Conservation (phyloP, 2,113 vertebrate species). For the Strigops habroptila region DNA sequence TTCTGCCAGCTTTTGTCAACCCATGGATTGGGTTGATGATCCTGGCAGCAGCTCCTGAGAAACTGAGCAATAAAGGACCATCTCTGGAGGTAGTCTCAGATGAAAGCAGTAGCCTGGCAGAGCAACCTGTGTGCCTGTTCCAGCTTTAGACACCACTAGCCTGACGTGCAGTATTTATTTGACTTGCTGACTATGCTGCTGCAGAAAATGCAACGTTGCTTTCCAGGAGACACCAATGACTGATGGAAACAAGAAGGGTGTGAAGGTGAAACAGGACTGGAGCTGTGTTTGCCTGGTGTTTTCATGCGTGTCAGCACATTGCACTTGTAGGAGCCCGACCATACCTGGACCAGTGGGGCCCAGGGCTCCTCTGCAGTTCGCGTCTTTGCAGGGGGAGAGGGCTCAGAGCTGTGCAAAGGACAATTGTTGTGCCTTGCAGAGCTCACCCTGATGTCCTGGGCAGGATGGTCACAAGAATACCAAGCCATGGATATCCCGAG, state of each 20-base stretch:
- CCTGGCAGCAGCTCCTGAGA: not conserved
- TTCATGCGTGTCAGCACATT: accelerated
- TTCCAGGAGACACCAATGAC: not conserved
- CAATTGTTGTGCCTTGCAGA: not conserved
- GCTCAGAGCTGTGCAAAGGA: not conserved
- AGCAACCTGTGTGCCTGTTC: not conserved
- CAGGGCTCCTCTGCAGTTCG: not conserved
- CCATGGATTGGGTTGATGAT: not conserved
- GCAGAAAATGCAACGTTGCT: not conserved
- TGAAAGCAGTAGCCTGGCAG: not conserved
- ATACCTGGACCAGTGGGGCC: not conserved
- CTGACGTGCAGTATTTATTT: not conserved
- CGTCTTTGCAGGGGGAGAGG: not conserved
- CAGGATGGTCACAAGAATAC: not conserved
- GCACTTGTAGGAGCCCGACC: not conserved
- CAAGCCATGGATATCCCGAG: not conserved
- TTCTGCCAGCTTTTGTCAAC: not conserved
- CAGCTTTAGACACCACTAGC: not conserved
- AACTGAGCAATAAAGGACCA: not conserved
- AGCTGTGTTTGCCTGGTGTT: not conserved
- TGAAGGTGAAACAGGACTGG: not conserved
- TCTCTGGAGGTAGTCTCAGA: not conserved
- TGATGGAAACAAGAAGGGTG: not conserved
- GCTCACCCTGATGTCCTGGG: not conserved
- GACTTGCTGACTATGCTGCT: not conserved